Base-by-base conservation (phyloP, 2,113 vertebrate species). In the Chionis minor region DNA sequence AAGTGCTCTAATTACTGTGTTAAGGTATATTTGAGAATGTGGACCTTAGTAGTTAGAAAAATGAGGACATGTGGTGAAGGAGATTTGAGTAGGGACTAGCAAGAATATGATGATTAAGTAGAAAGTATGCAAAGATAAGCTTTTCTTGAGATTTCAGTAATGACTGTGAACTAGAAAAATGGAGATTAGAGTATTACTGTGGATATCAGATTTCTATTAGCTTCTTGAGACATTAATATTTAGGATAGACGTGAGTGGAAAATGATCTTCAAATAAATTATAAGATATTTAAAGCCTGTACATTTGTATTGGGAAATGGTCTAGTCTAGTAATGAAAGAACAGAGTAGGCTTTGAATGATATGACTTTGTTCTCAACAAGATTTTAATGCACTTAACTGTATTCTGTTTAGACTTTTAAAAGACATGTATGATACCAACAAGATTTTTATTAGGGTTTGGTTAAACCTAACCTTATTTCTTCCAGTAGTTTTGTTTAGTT, bases 231-330 rank as follows among this genome's bases (percentile, higher is more conserved):
- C 77, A 90, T 94, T 93, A 93, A 79, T 97, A 91, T 92, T 95
- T 93, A 79, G 65, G 91, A 95, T 85, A 89, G 91, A 96, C 8
- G 3, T 79, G 88, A 95, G 72, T 90, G 33, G 77, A 92, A 96
- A 86, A 94, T 86, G 77, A 79, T 95, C 86, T 89, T 97, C 86
- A 94, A 94, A 96, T 91, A 88, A 95, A 93, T 96, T 58, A 19
- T 86, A 73, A 91, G 96, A 87, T 96, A 97, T 97, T 97, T 95
- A 96, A 96, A 94, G 90, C 51, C 49, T 88, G 59, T 84, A 83
- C 90, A 67, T 92, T 81, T 94, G 69, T 94, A 83, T 7, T 94
- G 81, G 6, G 5, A 72, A 91, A 69, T 94, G 86, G 91, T 93
- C 55, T 30, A 65, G 67, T 67, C 62, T 70, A 47, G 45, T 92